A percentile compares a stretch with the other conserved stretches of the same genome.
phyloP scores from a whole-genome alignment of 2,113 vertebrate genomes.

The Grallaria varia region DNA sequence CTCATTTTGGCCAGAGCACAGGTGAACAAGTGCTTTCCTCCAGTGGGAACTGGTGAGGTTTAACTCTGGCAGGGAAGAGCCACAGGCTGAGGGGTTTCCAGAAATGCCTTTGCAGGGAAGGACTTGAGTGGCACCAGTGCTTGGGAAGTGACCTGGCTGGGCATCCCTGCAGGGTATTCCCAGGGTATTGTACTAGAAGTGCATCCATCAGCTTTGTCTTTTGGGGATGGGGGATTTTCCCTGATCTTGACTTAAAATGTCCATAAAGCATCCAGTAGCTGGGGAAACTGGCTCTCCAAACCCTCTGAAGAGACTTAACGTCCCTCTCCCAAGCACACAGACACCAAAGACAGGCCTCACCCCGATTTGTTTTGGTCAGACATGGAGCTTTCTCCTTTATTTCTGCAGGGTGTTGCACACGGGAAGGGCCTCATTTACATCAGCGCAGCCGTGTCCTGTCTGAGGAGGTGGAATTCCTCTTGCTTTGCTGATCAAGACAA shows the following conservation, averaged over 20 bases:
- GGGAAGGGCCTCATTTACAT: conserved; percentile 19
- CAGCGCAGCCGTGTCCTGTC: not conserved
- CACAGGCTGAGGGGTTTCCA: not conserved
- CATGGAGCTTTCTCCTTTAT: conserved; percentile 64
- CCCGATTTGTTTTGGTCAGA: not conserved
- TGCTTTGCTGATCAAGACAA: conserved; percentile 46
- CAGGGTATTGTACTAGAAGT: accelerated
- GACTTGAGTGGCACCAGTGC: accelerated
- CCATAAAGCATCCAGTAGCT: not conserved
- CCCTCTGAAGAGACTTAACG: not conserved
- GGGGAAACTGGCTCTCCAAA: accelerated
- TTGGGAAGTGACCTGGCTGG: not conserved
- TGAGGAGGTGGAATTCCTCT: conserved; percentile 14
- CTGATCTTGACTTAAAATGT: not conserved
- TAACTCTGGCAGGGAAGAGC: not conserved
- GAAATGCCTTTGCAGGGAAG: not conserved
- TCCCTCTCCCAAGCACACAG: not conserved
- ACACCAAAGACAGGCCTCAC: not conserved
- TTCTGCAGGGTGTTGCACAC: conserved; percentile 43
- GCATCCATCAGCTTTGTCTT: not conserved
- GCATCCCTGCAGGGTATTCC: not conserved
- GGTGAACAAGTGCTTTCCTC: accelerated
- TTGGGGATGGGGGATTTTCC: not conserved
- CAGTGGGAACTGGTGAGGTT: not conserved
- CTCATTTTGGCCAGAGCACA: accelerated